Base-by-base conservation (phyloP, 2,797 vertebrate species). In the Schizopygopsis malacanthus region DNA sequence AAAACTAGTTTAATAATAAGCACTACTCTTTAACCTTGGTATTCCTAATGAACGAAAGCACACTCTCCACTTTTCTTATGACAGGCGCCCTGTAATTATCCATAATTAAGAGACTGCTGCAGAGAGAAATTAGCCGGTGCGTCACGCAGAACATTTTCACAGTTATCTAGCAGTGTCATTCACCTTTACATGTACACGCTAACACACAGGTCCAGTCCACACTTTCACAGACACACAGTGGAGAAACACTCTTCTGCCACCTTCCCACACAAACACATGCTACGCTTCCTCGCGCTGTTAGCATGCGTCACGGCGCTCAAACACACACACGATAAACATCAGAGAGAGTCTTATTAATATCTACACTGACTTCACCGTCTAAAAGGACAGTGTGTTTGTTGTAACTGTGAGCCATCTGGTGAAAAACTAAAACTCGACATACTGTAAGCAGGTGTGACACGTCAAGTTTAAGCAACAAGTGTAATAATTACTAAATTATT, bases 101-200 rank as follows among this genome's bases (percentile, higher is more conserved):
- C 75, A 56, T 84, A 88, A 91, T 90, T 89, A 87, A 73, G 85
- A 59, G 77, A 33, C 75, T 77, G 85, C 88, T 67, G 76, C 83
- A 50, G 81, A 83, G 85, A 86, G 73, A 84, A 63, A 86, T 86
- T 69, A 82, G 63, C 77, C 25, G 76, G 75, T 45, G 67, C 22
- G 67, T 81, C 85, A 63, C 63, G 18, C 81, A 78, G 33, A 78
- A 76, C 28, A 78, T 76, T 77, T 63, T 52, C 73, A 83, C 69
- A 73, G 82, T 75, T 84, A 33, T 81, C 65, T 43, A 73, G 84
- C 59, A 65, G 47, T 72, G 61, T 71, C 43, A 39, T 33, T 76
- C 70, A 76, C 52, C 79, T 77, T 82, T 81, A 80, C 13, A 15
- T 6, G 7, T 18, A 37, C 65, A 69, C 59, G 37, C 77, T 79